These are phyloP conservation scores for Semnornis frantzii DNA, from an alignment of 2,113 vertebrate species.

Conservation along the genomic window DNA sequence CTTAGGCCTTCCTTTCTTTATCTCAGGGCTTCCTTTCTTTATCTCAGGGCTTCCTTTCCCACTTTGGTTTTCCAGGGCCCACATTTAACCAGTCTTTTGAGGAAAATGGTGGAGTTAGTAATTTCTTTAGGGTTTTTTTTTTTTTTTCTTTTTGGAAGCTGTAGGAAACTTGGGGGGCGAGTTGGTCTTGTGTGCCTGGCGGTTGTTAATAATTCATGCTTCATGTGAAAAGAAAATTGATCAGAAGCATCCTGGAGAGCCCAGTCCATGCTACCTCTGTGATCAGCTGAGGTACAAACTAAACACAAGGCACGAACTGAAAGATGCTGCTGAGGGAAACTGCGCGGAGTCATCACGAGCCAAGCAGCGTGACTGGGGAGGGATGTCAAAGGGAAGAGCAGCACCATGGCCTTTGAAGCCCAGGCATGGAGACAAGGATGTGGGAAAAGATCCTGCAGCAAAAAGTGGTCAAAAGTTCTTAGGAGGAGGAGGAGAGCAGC, in stretches of 20 bases:
- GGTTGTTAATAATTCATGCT: slow-evolving; percentile 35
- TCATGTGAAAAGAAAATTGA: slow-evolving; percentile 35
- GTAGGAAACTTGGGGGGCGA: neutral
- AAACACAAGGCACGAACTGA: neutral
- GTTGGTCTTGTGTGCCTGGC: neutral
- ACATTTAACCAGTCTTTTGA: fast-evolving
- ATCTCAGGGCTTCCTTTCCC: neutral
- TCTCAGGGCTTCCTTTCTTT: neutral
- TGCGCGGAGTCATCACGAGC: neutral
- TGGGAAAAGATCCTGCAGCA: slow-evolving; percentile 40
- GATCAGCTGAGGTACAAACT: slow-evolving; percentile 27
- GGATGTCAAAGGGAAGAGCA: slow-evolving; percentile 1
- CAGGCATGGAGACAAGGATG: neutral
- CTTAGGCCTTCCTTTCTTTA: neutral
- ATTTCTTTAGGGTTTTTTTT: neutral
- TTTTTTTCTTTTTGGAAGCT: neutral
- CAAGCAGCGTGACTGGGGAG: neutral
- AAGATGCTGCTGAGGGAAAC: neutral
- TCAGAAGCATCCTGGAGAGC: slow-evolving; percentile 46
- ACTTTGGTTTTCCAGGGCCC: neutral
- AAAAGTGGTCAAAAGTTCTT: slow-evolving; percentile 53
- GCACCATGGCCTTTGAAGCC: neutral
- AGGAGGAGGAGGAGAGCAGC: neutral
- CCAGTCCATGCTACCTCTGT: slow-evolving; percentile 15
- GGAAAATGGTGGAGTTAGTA: neutral